Percentiles rank a stretch among this genome's conserved stretches.
Conservation (phyloP, 2,888 invertebrate species). For the Cephus runcator region DNA sequence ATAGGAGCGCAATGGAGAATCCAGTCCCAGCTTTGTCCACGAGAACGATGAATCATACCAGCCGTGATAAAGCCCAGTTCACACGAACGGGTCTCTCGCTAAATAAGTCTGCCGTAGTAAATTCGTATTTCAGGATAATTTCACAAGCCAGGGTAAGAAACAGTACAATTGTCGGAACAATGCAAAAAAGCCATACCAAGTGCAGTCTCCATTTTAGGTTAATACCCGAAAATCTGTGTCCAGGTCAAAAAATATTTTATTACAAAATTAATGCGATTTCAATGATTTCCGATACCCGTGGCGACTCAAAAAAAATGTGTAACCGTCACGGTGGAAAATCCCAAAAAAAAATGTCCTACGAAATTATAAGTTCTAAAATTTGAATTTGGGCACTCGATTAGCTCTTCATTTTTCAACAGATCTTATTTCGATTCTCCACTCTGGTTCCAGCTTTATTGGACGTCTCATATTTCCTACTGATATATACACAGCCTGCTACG, state of each 20-base stretch:
- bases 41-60: slow-evolving; percentile 36
- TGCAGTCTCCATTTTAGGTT: background rate
- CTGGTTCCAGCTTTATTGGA: too few relatives aligned
- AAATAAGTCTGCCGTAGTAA: background rate
- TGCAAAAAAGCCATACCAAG: background rate
- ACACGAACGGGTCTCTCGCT: background rate
- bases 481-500: background rate
- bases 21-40: slow-evolving; percentile 33
- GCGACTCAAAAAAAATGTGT: too few relatives aligned
- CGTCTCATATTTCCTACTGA: background rate
- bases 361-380: too few relatives aligned
- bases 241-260: background rate
- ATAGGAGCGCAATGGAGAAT: background rate
- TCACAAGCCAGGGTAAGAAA: background rate
- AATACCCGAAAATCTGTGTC: background rate
- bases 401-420: too few relatives aligned
- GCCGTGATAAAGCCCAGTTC: background rate
- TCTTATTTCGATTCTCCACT: too few relatives aligned
- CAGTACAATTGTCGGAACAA: background rate
- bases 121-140: background rate
- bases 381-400: too few relatives aligned
- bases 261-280: background rate
- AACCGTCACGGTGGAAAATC: too few relatives aligned
- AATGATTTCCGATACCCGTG: background rate
- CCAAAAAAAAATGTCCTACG: too few relatives aligned